Base-by-base conservation (phyloP, 2,888 invertebrate genomes). In the Ferdinandea cuprea region DNA sequence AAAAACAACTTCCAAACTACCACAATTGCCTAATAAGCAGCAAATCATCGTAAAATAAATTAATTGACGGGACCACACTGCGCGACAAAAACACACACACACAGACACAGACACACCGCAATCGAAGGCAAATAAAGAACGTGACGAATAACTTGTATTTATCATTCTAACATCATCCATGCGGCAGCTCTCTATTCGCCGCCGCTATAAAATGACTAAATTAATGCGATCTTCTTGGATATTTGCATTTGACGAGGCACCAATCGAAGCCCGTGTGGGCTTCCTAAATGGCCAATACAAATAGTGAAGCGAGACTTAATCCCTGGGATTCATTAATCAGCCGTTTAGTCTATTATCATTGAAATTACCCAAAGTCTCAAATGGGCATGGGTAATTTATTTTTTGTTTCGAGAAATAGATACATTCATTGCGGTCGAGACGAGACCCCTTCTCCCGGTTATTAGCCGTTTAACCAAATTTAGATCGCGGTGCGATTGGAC, bases 141-240 rank as follows among this genome's bases (percentile, higher is more conserved):
- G 72, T 83, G 83, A 83, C 83, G 77, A 68, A 77, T 83, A 68
- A 72, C 77, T 72, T 68, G 77, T 77, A 63, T 77, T 83, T 83
- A 77, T 83, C 25, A 25, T 25, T 25, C 40, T 21, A 52, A 59
- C 54, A 28, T 17, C 48, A 48, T 35, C 37, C 4, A n/a, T 19
- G 11, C 8, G 32, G 0, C 15, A 40, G 40, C 56, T 58, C 59
- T 48, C 63, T 65, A 69, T 46, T 66, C 52, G 80, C 30, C 52
- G 80, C 30, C 56, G 54, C 68, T 63, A 77, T 83, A 83, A 83
- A 77, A 66, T 63, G 68, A 77, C 77, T 77, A 63, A 83, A 83
- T 83, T 77, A 83, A 77, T 83, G 77, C 72, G 50, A 83, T 77
- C 77, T 83, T 66, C 58, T 44, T 61, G 59, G 77, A 73, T 83